Evolutionary conservation across 2,888 invertebrate species (phyloP), one percentile per base, ranked within the genome.

Genomic region (Rotaria sp.): DNA sequence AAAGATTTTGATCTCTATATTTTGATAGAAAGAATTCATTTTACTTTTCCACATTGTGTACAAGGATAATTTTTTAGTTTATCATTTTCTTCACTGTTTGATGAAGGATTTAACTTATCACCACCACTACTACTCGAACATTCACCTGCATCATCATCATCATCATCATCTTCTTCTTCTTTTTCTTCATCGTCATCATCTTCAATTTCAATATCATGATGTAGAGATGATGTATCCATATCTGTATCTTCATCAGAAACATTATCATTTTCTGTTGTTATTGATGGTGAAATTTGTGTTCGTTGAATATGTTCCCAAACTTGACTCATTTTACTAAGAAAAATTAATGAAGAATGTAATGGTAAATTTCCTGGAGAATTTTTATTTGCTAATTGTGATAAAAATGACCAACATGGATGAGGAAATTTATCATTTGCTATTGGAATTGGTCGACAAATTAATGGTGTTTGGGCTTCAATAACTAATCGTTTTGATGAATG

Each of bases 31-130:
- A 35, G 8, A 15, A 2, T 26, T 26, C 26, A 55, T 55, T 38
- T 45, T 2, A 96, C 95, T 92, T 98, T 98, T 0, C 97, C 97
- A 90, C 98, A 98, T 89, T 97, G 96, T 0, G 94, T 94, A 89
- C 98, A 98, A 13, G 95, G 95, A 92, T 96, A 97, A 85, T 95
- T 96, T 90, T 96, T 97, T 50, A 87, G 88, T 80, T 88, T 88
- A 80, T 80, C 80, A 80, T 80, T 80, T 45, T 80, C 80, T 26
- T 80, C 80, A 80, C 80, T 80, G 45, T 80, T 80, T 10, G 67
- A 21, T 67, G 21, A 35, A 13, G 67, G 18, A 35, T 67, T 35
- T 21, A 21, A 21, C 38, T 67, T 67, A 30, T 67, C 35, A 67
- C 35, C 67, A 35, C 67, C 67, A 35, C 67, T 30, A 35, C 67